Evolutionary conservation across 2,797 vertebrate species (phyloP).

Genomic region (Malurus splendens): DNA sequence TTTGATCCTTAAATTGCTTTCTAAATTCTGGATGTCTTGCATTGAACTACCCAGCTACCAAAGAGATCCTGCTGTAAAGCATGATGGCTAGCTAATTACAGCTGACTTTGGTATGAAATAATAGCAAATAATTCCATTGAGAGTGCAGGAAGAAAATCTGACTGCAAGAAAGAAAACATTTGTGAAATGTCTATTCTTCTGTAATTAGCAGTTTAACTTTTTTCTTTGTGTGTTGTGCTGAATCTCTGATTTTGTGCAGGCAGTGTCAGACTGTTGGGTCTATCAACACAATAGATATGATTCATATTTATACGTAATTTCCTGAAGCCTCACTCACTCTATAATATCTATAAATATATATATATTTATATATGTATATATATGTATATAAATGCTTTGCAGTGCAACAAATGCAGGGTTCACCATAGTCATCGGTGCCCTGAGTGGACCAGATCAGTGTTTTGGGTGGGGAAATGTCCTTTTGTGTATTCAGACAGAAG

Average conservation of each 20-base stretch:
- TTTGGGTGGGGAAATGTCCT: constrained; percentile 7
- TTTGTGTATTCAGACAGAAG: background rate
- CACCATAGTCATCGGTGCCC: background rate
- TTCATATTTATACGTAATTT: background rate
- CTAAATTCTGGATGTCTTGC: constrained; percentile 6
- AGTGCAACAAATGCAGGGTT: background rate
- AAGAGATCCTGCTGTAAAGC: background rate
- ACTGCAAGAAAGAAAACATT: background rate
- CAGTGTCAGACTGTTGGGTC: background rate
- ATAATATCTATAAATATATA: background rate
- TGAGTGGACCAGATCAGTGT: background rate
- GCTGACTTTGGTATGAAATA: background rate
- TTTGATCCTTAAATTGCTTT: constrained; percentile 29
- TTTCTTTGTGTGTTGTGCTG: background rate
- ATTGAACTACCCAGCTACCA: background rate
- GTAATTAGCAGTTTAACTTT: background rate
- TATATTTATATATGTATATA: too few species aligned
- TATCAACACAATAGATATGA: background rate
- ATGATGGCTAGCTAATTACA: background rate
- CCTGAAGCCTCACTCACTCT: background rate
- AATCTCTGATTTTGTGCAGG: background rate
- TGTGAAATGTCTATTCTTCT: background rate
- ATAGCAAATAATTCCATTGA: background rate
- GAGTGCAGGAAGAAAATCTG: background rate
- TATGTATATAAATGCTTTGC: background rate